These are phyloP conservation scores for Crotalus horridus DNA, from an alignment of 2,113 vertebrate species.

Conservation along the genomic window DNA sequence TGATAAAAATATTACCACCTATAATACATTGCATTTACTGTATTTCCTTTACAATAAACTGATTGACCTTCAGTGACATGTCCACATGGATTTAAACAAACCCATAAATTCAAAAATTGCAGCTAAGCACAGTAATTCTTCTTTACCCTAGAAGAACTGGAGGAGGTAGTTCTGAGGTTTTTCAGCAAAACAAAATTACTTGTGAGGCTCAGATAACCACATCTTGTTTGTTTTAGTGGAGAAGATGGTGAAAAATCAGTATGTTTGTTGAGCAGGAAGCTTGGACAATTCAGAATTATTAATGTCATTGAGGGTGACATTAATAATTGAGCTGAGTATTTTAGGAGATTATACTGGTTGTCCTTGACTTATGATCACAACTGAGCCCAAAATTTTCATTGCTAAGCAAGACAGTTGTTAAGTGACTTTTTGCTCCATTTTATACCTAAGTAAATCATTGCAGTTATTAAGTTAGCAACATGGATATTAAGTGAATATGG, in stretches of 20 bases:
- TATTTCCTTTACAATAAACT: not conserved
- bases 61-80: not conserved
- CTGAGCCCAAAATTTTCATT: not conserved
- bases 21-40: not conserved
- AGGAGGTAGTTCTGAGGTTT: not conserved
- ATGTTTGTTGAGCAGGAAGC: not conserved
- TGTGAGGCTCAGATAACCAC: not conserved
- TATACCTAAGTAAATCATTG: not conserved
- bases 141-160: not conserved
- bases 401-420: not conserved
- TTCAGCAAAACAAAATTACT: not conserved
- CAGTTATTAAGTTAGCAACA: not conserved
- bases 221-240: not conserved
- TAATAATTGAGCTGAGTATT: not conserved
- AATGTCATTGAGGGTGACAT: not conserved
- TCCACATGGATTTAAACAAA: not conserved
- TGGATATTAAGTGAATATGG: not conserved
- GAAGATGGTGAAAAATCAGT: not conserved
- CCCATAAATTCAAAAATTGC: not conserved
- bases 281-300: not conserved
- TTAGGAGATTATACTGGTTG: not conserved
- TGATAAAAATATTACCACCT: not conserved
- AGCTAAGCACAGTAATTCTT: not conserved
- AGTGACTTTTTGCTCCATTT: not conserved
- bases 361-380: not conserved